Percentiles rank a stretch among this genome's conserved stretches.
Evolutionary conservation across 2,113 vertebrate genomes (phyloP).

Genomic region (Neotragus pygmaeus): DNA sequence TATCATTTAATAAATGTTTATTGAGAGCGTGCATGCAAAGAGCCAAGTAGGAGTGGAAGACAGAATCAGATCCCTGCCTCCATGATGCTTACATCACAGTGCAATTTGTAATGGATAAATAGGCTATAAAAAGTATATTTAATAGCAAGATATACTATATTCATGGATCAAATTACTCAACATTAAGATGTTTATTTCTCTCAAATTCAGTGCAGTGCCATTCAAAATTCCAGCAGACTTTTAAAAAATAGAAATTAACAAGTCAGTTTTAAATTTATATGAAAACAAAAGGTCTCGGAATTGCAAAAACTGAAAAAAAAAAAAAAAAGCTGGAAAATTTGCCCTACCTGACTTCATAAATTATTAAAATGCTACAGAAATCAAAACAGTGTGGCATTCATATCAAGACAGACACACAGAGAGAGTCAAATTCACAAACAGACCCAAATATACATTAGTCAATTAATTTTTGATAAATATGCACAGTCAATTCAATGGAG

Average conservation of each 20-base stretch:
- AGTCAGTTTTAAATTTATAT: neutral
- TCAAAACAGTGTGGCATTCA: neutral
- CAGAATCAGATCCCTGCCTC: neutral
- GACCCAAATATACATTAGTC: neutral
- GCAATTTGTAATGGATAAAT: neutral
- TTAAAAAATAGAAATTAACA: neutral
- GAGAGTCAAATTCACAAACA: neutral
- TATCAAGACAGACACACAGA: neutral
- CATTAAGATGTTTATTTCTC: neutral
- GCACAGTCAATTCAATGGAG: neutral
- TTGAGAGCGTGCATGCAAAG: neutral
- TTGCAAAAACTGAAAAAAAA: neutral
- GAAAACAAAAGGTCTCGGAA: neutral
- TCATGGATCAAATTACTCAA: neutral
- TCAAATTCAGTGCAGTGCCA: neutral
- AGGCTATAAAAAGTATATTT: neutral
- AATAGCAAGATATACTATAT: neutral
- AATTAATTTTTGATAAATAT: neutral
- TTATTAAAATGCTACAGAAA: neutral
- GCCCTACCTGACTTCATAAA: neutral
- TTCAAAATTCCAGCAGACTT: neutral
- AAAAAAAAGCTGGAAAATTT: neutral
- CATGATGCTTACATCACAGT: neutral
- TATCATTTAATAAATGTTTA: neutral
- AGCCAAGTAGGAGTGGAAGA: neutral